These are phyloP conservation scores for Urosaurus nigricauda DNA, from an alignment of 2,797 vertebrate species.

Conservation along the genomic window DNA sequence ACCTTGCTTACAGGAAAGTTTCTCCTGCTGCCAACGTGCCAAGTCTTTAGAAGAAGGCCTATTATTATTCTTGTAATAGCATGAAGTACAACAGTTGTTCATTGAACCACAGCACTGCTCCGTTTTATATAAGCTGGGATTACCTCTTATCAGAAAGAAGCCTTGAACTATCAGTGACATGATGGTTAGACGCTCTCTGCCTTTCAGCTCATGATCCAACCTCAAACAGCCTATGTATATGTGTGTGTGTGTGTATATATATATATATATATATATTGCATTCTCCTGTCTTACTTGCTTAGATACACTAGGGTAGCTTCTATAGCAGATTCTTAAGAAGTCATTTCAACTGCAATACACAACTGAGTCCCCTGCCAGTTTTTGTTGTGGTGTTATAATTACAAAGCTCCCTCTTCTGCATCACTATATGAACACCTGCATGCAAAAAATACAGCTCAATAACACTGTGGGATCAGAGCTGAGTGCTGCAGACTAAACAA, in stretches of 20 bases:
- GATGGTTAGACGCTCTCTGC: conserved; percentile 23
- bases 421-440: conserved; percentile 6
- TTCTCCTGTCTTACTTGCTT: conserved; percentile 11
- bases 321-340: conserved; percentile 20
- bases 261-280: background rate
- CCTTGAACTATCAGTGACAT: conserved; percentile 26
- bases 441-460: conserved; percentile 28
- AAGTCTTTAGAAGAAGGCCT: conserved; percentile 11
- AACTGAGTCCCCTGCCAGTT: conserved; percentile 12
- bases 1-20: conserved; percentile 34
- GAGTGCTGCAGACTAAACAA: conserved; percentile 14
- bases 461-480: background rate
- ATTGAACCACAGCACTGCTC: conserved; percentile 20
- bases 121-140: conserved; percentile 16
- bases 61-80: conserved; percentile 38
- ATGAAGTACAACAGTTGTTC: conserved; percentile 21
- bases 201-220: conserved; percentile 41
- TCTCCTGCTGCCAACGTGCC: conserved; percentile 47
- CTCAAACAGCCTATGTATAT: background rate
- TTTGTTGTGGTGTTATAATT: conserved; percentile 4
- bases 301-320: conserved; percentile 18
- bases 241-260: too few species aligned
- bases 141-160: conserved; percentile 35
- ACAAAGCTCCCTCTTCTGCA: conserved; percentile 15
- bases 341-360: background rate